phyloP scores from a whole-genome alignment of 2,113 vertebrate genomes.

The Rhinichthys klamathensis region DNA sequence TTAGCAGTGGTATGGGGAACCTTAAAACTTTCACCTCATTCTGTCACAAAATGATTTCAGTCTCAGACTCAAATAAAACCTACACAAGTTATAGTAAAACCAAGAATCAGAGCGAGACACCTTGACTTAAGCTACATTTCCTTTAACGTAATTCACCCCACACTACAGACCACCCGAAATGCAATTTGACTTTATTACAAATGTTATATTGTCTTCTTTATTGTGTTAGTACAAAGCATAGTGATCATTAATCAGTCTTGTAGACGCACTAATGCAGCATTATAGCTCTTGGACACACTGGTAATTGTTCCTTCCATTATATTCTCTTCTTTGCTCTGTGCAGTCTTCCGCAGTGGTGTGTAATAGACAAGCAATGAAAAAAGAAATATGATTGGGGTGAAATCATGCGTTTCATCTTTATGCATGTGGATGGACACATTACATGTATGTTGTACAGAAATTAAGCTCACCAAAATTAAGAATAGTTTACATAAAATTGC shows the following conservation, averaged over 20 bases:
- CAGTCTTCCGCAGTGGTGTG: neutral
- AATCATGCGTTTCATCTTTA: neutral
- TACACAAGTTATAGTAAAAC: neutral
- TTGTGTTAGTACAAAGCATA: conserved; percentile 20
- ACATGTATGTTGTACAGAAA: neutral
- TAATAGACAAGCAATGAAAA: neutral
- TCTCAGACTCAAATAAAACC: neutral
- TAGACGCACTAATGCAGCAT: neutral
- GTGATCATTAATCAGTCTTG: conserved; percentile 14
- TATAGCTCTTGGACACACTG: conserved; percentile 17
- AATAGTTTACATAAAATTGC: neutral
- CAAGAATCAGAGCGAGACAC: neutral
- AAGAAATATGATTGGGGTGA: neutral
- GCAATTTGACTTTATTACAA: neutral
- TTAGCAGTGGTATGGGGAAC: neutral
- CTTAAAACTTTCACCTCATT: conserved; percentile 9
- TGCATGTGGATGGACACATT: neutral
- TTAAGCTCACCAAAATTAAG: neutral
- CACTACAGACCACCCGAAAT: neutral
- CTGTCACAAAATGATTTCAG: neutral
- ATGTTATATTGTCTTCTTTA: neutral
- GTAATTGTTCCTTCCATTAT: conserved; percentile 9
- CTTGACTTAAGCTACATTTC: neutral
- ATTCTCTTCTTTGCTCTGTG: neutral
- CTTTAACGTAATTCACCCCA: neutral